Conservation (phyloP, 2,797 vertebrate genomes). For the Syndactyla subalaris region DNA sequence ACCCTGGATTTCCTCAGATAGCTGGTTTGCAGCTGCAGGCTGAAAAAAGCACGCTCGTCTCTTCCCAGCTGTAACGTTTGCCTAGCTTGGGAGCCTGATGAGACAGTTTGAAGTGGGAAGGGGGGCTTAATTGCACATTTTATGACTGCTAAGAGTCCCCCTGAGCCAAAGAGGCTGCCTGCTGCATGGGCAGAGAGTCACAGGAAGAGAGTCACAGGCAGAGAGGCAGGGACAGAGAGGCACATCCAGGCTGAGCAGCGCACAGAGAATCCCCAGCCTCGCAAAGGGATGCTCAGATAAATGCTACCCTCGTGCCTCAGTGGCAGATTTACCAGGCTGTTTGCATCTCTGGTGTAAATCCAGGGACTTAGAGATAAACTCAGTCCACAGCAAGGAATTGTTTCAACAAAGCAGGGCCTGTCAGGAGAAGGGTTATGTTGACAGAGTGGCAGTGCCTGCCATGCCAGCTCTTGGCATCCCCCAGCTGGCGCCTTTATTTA, state of each 20-base stretch:
- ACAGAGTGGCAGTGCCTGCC: neutral
- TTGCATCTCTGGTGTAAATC: conserved; percentile 5
- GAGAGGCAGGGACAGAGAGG: neutral
- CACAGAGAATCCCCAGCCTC: neutral
- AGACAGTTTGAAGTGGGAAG: conserved; percentile 21
- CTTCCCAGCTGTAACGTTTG: neutral
- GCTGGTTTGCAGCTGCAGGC: conserved; percentile 18
- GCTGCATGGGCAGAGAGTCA: neutral
- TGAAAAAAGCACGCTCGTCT: neutral
- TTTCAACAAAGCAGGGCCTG: conserved; percentile 13
- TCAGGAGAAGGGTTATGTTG: neutral
- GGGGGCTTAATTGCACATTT: conserved; percentile 62
- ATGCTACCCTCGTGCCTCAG: rapidly evolving
- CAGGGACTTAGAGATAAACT: conserved; percentile 40
- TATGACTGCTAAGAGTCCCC: conserved; percentile 38
- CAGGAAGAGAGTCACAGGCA: neutral
- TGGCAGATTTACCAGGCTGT: conserved; percentile 47
- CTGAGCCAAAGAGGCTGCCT: conserved; percentile 19
- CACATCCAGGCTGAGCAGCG: neutral
- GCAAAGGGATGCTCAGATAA: neutral
- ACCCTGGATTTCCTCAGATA: neutral
- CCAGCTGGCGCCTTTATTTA: neutral
- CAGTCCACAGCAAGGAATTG: neutral
- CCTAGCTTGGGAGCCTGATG: conserved; percentile 3
- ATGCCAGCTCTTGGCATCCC: neutral